Evolutionary conservation across 2,888 invertebrate species (phyloP).

Genomic region (Tineola bisselliella): DNA sequence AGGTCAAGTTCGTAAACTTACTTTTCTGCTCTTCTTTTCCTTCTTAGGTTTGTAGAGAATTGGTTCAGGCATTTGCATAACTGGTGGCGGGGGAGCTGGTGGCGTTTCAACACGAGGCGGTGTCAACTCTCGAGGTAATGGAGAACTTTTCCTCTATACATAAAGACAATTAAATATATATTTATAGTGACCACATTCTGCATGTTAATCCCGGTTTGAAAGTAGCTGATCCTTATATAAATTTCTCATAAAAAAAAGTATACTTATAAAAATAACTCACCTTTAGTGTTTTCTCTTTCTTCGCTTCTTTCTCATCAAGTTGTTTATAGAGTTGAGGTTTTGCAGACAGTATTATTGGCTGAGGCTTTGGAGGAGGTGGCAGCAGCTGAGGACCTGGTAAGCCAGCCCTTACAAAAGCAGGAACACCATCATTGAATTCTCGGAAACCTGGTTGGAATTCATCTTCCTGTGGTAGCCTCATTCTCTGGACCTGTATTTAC

Average conservation of each 20-base stretch:
- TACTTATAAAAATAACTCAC: background rate
- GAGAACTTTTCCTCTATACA: conserved; percentile 21
- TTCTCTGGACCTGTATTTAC: conserved; percentile 49
- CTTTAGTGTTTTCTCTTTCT: conserved; percentile 29
- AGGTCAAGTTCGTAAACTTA: too few relatives aligned
- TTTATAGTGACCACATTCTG: background rate
- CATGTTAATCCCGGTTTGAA: too few relatives aligned
- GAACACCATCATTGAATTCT: conserved; percentile 18
- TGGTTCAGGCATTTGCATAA: conserved; percentile 20
- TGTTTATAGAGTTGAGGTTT: conserved; percentile 76
- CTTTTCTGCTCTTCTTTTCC: conserved; percentile 59
- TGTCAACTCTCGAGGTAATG: conserved; percentile 26
- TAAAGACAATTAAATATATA: background rate
- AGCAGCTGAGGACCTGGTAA: conserved; percentile 48
- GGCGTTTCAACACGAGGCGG: conserved; percentile 24
- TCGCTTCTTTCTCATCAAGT: conserved; percentile 49
- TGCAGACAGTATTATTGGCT: conserved; percentile 74
- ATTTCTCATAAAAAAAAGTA: too few relatives aligned
- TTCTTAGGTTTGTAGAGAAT: conserved; percentile 43
- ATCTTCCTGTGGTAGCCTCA: conserved; percentile 21
- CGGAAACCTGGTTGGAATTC: background rate
- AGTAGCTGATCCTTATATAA: too few relatives aligned
- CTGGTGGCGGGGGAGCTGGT: conserved; percentile 26
- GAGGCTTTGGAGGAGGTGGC: conserved; percentile 56
- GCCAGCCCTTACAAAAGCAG: conserved; percentile 40